Base-by-base conservation (phyloP, 2,113 vertebrate species). In the Sebastes schlegelii region DNA sequence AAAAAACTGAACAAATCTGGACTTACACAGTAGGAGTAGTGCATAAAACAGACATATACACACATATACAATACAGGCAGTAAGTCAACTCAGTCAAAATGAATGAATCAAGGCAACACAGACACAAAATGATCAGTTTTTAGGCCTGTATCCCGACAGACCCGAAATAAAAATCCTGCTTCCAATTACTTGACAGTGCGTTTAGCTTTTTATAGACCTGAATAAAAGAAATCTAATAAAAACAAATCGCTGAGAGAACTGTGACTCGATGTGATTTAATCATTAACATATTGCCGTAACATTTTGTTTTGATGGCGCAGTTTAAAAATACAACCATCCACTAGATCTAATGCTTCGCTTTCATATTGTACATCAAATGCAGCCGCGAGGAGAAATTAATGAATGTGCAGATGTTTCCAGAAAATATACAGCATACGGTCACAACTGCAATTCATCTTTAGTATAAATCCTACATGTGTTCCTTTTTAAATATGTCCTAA, bases 271-370 rank as follows among this genome's bases (percentile, higher is more conserved):
- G 57, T 77, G 60, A 85, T 74, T 80, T 68, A 68, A 64, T 49
- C 62, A 54, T 68, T 66, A 68, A 73, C 79, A 84, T 34, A 68
- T 48, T 70, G 55, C 48, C 21, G 5, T 43, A 45, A 55, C 58
- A 66, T 74, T 77, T 74, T 42, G 34, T 69, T 80, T 52, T 64
- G 67, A 80, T 75, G 61, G 64, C 21, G 16, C 16, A 21, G 55
- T 67, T 89, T 82, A 43, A 88, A 84, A 86, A 80, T 63, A 82
- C 13, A 68, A 60, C 73, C 48, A 67, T n/a, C 19, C 17, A 64
- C 23, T 49, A n/a, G 40, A 46, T 40, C 26, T 14, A 17, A 23
- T 74, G 40, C 63, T 42, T 61, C 23, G 45, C 77, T 79, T 84
- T 85, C 42, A 74, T 63, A n/a, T 69, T 76, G 45, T 19, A 40